A percentile compares a stretch with the other conserved stretches of the same genome.
phyloP scores from a whole-genome alignment of 2,113 vertebrate species.

The Ornithorhynchus anatinus region DNA sequence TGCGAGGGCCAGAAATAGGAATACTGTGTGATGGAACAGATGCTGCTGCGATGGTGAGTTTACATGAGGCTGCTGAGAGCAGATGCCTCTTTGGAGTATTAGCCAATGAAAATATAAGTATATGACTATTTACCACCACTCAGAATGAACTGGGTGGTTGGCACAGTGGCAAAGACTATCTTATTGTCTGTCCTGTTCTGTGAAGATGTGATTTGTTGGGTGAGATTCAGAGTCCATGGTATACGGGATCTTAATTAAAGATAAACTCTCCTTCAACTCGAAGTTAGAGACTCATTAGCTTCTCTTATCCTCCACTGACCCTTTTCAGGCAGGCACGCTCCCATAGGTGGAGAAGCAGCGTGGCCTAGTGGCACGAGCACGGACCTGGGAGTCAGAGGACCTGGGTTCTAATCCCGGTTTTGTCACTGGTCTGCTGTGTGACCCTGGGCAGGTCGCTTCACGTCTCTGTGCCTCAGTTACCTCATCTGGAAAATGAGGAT shows the following conservation, averaged over 20 bases:
- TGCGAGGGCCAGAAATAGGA: constrained; percentile 40
- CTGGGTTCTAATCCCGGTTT: too few relatives aligned
- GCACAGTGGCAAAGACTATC: constrained; percentile 24
- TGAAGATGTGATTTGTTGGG: constrained; percentile 16
- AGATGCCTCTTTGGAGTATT: constrained; percentile 65
- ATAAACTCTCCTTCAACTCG: too few relatives aligned
- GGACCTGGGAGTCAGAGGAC: too few relatives aligned
- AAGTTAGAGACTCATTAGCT: too few relatives aligned
- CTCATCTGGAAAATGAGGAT: too few relatives aligned
- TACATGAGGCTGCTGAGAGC: constrained; percentile 64
- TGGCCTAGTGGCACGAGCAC: too few relatives aligned
- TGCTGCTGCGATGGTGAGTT: constrained; percentile 66
- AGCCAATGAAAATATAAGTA: constrained; percentile 61
- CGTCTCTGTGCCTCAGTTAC: too few relatives aligned
- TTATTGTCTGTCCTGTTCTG: background rate
- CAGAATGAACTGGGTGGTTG: constrained; percentile 32
- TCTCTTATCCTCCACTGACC: too few relatives aligned
- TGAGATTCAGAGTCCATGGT: background rate
- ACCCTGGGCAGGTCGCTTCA: too few relatives aligned
- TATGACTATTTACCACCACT: constrained; percentile 54
- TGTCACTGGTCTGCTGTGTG: too few relatives aligned
- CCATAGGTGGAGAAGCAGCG: too few relatives aligned
- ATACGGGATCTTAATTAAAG: background rate
- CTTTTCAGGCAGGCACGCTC: too few relatives aligned
- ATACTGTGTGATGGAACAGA: constrained; percentile 64